Evolutionary conservation across 2,113 vertebrate species (phyloP).

Genomic region (Takifugu flavidus): DNA sequence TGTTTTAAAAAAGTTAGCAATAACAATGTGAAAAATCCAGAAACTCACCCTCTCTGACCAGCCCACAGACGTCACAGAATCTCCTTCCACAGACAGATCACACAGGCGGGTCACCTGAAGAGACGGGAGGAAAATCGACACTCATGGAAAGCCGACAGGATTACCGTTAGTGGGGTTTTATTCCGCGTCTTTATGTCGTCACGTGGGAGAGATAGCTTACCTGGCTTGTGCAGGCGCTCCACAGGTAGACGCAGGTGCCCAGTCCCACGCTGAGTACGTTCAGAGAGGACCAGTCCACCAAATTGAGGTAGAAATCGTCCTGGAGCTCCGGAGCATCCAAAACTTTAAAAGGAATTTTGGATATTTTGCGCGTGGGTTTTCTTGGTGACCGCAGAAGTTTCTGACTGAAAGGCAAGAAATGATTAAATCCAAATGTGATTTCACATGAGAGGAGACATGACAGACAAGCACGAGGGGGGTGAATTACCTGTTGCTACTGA

Average conservation of each 20-base stretch:
- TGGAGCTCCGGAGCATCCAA: conserved; percentile 95
- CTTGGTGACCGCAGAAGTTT: conserved; percentile 92
- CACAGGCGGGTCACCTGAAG: conserved; percentile 92
- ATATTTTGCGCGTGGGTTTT: conserved; percentile 97
- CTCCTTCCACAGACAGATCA: conserved; percentile 95
- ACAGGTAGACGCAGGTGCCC: conserved; percentile 96
- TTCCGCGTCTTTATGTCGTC: too few species aligned
- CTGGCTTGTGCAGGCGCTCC: conserved; percentile 99
- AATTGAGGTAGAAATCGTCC: conserved; percentile 98
- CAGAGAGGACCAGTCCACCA: conserved; percentile 98
- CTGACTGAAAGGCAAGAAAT: conserved; percentile 74
- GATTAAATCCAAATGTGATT: background rate
- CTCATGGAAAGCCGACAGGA: background rate
- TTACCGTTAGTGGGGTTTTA: too few species aligned
- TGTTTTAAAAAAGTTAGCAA: background rate
- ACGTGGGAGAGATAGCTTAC: conserved; percentile 59
- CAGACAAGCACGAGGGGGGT: background rate
- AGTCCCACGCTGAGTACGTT: conserved; percentile 96
- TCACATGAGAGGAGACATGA: background rate
- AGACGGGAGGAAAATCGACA: background rate
- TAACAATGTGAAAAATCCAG: background rate
- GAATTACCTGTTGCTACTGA: conserved; percentile 95
- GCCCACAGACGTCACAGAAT: conserved; percentile 95
- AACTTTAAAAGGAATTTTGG: conserved; percentile 98
- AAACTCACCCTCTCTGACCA: conserved; percentile 94